A percentile compares a stretch with the other conserved stretches of the same genome.
Evolutionary conservation across 2,113 vertebrate species (phyloP).

Genomic region (Sander vitreus): DNA sequence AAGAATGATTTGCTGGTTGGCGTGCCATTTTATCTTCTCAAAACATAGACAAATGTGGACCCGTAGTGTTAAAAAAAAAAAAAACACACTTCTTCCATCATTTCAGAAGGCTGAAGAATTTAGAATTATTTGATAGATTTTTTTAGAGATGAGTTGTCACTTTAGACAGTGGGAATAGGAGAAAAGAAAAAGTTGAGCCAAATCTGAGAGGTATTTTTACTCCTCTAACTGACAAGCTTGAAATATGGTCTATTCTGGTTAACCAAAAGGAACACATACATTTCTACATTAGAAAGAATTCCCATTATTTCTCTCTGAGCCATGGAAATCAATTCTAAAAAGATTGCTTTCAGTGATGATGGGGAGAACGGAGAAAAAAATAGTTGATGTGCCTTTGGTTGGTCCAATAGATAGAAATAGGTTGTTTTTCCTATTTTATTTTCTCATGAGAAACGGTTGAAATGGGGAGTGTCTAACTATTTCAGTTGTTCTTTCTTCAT

Average conservation of each 20-base stretch:
- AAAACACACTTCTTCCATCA: slow-evolving; percentile 62
- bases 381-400: slow-evolving; percentile 92
- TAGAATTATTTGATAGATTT: slow-evolving; percentile 83
- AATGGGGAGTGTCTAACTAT: slow-evolving; percentile 81
- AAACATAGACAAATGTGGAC: slow-evolving; percentile 72
- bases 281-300: slow-evolving; percentile 98
- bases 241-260: slow-evolving; percentile 98
- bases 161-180: slow-evolving; percentile 76
- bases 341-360: slow-evolving; percentile 92
- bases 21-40: slow-evolving; percentile 63
- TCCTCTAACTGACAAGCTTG: slow-evolving; percentile 93
- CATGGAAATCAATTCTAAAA: slow-evolving; percentile 99
- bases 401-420: slow-evolving; percentile 89
- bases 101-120: slow-evolving; percentile 67
- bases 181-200: slow-evolving; percentile 69
- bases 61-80: slow-evolving; percentile 49
- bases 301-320: slow-evolving; percentile 98
- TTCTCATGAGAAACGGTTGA: slow-evolving; percentile 81
- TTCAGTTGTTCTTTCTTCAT: slow-evolving; percentile 72
- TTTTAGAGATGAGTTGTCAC: slow-evolving; percentile 84
- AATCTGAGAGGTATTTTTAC: slow-evolving; percentile 85
- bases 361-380: slow-evolving; percentile 78
- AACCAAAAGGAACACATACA: slow-evolving; percentile 99
- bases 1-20: slow-evolving; percentile 71
- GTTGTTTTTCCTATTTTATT: slow-evolving; percentile 83